phyloP scores from a whole-genome alignment of 2,113 vertebrate genomes.

The Octodon degus region DNA sequence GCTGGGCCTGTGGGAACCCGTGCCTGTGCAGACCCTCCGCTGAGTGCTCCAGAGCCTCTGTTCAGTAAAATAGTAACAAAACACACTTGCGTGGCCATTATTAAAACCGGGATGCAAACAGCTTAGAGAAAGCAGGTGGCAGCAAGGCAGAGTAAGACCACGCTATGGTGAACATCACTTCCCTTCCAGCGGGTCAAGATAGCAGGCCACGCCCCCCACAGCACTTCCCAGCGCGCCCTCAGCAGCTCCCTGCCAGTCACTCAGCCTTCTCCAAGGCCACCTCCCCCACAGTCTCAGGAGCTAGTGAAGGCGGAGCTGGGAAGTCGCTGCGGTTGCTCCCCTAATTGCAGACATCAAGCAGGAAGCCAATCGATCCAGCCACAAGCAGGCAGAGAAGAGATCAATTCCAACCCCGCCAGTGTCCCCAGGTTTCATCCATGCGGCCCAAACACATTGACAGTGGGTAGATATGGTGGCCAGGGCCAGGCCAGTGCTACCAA shows the following conservation, averaged over 20 bases:
- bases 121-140: background rate
- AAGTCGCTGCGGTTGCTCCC: conserved; percentile 13
- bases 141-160: background rate
- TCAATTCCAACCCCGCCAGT: background rate
- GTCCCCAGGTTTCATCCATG: background rate
- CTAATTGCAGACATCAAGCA: conserved; percentile 47
- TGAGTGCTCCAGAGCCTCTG: background rate
- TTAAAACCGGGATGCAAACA: background rate
- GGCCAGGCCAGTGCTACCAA: background rate
- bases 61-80: conserved; percentile 25
- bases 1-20: background rate
- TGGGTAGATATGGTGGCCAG: background rate
- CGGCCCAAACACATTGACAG: background rate
- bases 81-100: background rate
- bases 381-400: background rate
- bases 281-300: background rate
- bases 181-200: background rate
- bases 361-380: conserved; percentile 27
- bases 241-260: too few relatives aligned
- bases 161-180: background rate
- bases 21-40: background rate
- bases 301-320: background rate
- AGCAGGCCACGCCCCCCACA: background rate
- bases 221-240: background rate
- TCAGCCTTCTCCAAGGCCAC: too few relatives aligned